phyloP scores from a whole-genome alignment of 2,888 invertebrate species.

The Plagodis pulveraria region DNA sequence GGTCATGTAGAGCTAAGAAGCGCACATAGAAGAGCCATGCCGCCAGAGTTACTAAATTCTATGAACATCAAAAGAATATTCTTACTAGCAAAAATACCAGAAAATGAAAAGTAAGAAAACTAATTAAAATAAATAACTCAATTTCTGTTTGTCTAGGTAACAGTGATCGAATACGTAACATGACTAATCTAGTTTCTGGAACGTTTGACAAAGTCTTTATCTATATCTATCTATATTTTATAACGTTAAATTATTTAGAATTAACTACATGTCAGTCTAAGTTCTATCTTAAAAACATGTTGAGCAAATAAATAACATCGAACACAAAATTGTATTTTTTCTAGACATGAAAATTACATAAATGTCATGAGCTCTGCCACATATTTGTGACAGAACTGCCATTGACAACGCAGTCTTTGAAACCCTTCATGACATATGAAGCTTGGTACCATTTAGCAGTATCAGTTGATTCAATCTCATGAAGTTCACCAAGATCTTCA shows the following conservation, averaged over 20 bases:
- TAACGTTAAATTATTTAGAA: no score
- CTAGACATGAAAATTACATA: constrained; percentile 8
- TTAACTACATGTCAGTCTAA: constrained; percentile 13
- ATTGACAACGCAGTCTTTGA: constrained; percentile 83
- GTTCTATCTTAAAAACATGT: not conserved
- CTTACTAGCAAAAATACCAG: constrained; percentile 86
- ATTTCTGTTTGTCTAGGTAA: no score
- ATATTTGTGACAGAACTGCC: constrained; percentile 81
- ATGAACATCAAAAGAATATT: constrained; percentile 88
- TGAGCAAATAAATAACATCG: constrained; percentile 17
- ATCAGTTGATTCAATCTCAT: constrained; percentile 69
- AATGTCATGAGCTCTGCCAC: constrained; percentile 65
- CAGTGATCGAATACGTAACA: no score
- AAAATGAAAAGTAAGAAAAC: constrained; percentile 68
- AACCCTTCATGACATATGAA: constrained; percentile 82
- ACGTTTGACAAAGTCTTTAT: no score
- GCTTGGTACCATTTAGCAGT: constrained; percentile 81
- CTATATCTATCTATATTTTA: no score
- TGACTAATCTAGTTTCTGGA: no score
- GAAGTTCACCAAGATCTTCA: constrained; percentile 42
- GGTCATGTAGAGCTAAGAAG: constrained; percentile 89
- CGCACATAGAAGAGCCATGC: constrained; percentile 88
- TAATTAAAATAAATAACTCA: no score
- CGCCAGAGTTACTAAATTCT: constrained; percentile 80
- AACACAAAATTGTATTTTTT: constrained; percentile 46